Base-by-base conservation (phyloP, 2,797 vertebrate species). In the Leptatherina wallacei region DNA sequence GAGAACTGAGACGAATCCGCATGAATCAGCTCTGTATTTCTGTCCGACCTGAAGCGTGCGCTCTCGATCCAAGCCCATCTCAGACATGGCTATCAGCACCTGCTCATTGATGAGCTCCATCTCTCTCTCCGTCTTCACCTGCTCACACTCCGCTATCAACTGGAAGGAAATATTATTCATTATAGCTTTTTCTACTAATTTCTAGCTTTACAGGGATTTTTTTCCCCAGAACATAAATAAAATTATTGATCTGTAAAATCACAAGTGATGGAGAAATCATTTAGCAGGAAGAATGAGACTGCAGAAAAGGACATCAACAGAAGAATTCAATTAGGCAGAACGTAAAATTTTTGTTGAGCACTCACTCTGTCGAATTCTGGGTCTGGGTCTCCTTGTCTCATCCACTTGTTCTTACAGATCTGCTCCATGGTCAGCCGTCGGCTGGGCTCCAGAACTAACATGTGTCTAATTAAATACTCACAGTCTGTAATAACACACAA, bases 341-440 rank as follows among this genome's bases (percentile, higher is more conserved):
- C 13, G 10, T 2, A 29, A 47, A 35, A 54, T 1, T 35, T 35
- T 29, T 32, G n/a, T 1, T 56, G 6, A 18, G 52, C 22, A 32
- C 42, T 96, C 84, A 99, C 98, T 94, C 95, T 91, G 68, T 99
- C 98, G 6, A 99, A 99, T 61, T 97, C 97, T 0, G 97, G 95
- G 14, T 99, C 98, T 0, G 95, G 94, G 73, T 99, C 98, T 68
- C 97, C 98, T 2, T 95, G 95, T 85, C 96, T 97, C 97, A 99
- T 99, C 98, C 98, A 99, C 93, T 99, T 99, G 95, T 99, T 98
- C 80, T 96, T 98, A 92, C 97, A 98, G 92, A 99, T 99, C 94
- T 99, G 98, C 90, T 99, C 98, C 98, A 99, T 98, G 13, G 96
- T 96, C 66, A 99, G 94, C 69, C 98, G 95, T 86, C 95, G 96